A percentile compares a stretch with the other conserved stretches of the same genome.
These are phyloP conservation scores for Tenualosa ilisha DNA, from an alignment of 2,797 vertebrate genomes.

Conservation along the genomic window DNA sequence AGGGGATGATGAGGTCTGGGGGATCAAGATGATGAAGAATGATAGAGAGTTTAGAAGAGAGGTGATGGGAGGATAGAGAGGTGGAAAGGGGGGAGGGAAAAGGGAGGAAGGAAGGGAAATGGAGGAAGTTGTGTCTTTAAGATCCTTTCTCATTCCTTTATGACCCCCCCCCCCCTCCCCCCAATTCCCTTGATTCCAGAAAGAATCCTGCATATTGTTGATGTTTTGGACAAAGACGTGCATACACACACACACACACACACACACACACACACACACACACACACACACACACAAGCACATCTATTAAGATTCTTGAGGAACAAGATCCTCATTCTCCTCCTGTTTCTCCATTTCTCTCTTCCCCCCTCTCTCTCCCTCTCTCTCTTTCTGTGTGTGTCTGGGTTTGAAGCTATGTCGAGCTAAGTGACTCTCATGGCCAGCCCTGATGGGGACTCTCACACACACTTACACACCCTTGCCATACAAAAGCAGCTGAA, in stretches of 20 bases:
- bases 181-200: slow-evolving; percentile 54
- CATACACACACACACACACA: background rate
- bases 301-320: slow-evolving; percentile 83
- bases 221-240: slow-evolving; percentile 52
- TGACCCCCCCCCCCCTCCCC: slow-evolving; percentile 34
- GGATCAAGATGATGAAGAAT: background rate
- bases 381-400: background rate
- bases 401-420: slow-evolving; percentile 88
- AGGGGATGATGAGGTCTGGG: background rate
- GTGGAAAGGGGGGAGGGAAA: background rate
- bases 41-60: background rate
- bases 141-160: slow-evolving; percentile 42
- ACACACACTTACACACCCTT: slow-evolving; percentile 69
- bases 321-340: slow-evolving; percentile 85
- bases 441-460: slow-evolving; percentile 82
- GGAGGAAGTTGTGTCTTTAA: slow-evolving; percentile 11
- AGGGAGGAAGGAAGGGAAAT: background rate
- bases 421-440: slow-evolving; percentile 92
- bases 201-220: slow-evolving; percentile 83
- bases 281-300: slow-evolving; percentile 48
- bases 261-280: background rate
- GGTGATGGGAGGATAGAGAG: background rate
- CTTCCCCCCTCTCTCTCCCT: background rate
- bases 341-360: slow-evolving; percentile 77
- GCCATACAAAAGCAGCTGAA: slow-evolving; percentile 88